Evolutionary conservation across 2,888 invertebrate species (phyloP).

Genomic region (Philonicus albiceps): DNA sequence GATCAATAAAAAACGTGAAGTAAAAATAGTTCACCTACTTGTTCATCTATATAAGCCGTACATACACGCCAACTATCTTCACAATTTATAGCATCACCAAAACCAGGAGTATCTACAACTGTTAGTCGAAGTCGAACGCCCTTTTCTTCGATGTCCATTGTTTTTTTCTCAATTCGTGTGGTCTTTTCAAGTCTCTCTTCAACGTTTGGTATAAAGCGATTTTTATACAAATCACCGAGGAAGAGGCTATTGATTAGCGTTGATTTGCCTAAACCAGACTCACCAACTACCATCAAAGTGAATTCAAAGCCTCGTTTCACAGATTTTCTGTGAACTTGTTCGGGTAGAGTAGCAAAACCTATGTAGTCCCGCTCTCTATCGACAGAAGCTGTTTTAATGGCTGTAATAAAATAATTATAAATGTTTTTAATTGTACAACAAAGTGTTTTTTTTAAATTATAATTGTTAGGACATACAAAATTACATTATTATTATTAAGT

Average conservation of each 20-base stretch:
- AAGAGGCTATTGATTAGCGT: slow-evolving; percentile 94
- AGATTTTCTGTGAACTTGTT: slow-evolving; percentile 95
- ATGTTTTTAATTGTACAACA: background rate
- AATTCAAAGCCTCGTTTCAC: slow-evolving; percentile 97
- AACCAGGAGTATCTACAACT: slow-evolving; percentile 95
- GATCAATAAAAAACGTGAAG: too few species aligned
- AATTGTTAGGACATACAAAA: too few species aligned
- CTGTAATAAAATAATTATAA: slow-evolving; percentile 44
- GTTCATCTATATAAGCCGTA: slow-evolving; percentile 91
- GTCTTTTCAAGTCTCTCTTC: slow-evolving; percentile 74
- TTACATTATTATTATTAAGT: too few species aligned
- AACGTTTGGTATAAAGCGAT: slow-evolving; percentile 72
- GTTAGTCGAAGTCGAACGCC: slow-evolving; percentile 90
- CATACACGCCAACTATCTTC: slow-evolving; percentile 94
- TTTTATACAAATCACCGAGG: slow-evolving; percentile 90
- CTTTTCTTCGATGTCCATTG: slow-evolving; percentile 93
- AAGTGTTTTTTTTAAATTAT: too few species aligned
- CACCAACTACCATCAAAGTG: slow-evolving; percentile 95
- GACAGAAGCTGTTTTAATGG: slow-evolving; percentile 62
- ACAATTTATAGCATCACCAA: slow-evolving; percentile 91
- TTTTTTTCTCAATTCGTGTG: slow-evolving; percentile 77
- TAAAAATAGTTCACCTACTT: slow-evolving; percentile 58
- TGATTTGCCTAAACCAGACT: slow-evolving; percentile 93
- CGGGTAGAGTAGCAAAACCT: slow-evolving; percentile 94
- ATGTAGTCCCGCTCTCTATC: slow-evolving; percentile 80